phyloP scores from a whole-genome alignment of 2,888 invertebrate genomes.

The Cheilosia soror region DNA sequence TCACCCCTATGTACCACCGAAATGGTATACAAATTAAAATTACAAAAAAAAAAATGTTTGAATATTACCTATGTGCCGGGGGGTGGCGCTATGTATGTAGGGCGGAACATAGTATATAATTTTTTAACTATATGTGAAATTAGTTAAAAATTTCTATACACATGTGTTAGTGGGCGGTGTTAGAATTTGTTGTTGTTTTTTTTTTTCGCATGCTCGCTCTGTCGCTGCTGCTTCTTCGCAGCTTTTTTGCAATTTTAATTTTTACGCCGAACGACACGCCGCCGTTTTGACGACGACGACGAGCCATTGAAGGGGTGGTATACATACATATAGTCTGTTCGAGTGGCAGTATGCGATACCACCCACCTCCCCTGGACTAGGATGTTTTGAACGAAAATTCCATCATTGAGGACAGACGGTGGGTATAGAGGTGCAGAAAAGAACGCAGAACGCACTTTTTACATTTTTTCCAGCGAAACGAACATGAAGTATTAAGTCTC shows the following conservation, averaged over 20 bases:
- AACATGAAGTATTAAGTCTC: slow-evolving; percentile 44
- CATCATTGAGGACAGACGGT: slow-evolving; percentile 34
- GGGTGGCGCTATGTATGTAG: slow-evolving; percentile 38
- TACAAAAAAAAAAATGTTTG: slow-evolving; percentile 76
- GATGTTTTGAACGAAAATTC: slow-evolving; percentile 57
- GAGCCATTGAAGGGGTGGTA: slow-evolving; percentile 31
- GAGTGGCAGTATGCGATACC: slow-evolving; percentile 65
- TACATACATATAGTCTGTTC: slow-evolving; percentile 26
- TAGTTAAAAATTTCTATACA: slow-evolving; percentile 73
- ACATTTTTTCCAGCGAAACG: slow-evolving; percentile 37
- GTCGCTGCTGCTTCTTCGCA: slow-evolving; percentile 48
- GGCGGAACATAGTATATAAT: slow-evolving; percentile 70
- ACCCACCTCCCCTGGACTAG: slow-evolving; percentile 19
- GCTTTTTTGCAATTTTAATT: slow-evolving; percentile 78
- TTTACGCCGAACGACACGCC: slow-evolving; percentile 72
- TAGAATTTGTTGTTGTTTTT: slow-evolving; percentile 79
- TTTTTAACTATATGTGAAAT: slow-evolving; percentile 75
- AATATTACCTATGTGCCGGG: slow-evolving; percentile 73
- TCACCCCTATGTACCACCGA: slow-evolving; percentile 64
- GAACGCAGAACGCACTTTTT: slow-evolving; percentile 64
- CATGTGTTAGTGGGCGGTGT: slow-evolving; percentile 83
- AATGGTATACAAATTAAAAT: slow-evolving; percentile 77
- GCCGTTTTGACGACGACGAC: slow-evolving; percentile 26
- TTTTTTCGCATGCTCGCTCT: slow-evolving; percentile 34
- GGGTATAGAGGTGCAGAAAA: slow-evolving; percentile 12